Base-by-base conservation (phyloP, 2,113 vertebrate species). In the Malurus cyaneus region DNA sequence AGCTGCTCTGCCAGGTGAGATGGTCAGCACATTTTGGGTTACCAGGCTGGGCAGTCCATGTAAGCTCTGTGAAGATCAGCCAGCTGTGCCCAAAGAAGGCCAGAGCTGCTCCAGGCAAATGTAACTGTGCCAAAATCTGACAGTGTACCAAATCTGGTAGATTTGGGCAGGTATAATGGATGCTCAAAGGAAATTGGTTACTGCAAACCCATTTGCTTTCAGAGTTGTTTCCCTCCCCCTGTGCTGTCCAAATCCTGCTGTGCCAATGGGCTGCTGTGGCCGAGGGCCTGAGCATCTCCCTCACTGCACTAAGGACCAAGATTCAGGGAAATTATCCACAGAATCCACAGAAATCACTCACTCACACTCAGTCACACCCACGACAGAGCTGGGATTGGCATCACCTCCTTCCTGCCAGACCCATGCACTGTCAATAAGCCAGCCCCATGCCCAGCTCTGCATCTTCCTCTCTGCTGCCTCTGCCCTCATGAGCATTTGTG, bases 391-490 rank as follows among this genome's bases (percentile, higher is more conserved):
- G 69, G 60, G 49, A 73, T 20, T 80, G 66, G 46, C 52, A 70
- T 24, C 69, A 24, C 28, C 64, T 86, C 65, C 61, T 18, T 32
- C 69, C 76, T 52, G 50, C 57, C 78, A 72, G 62, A 14, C 11
- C 53, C 24, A 24, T 0, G 8, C 59, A 10, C 28, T 25, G 31
- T 3, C 7, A 3, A 29, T 14, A n/a, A 57, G 50, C 26, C 10
- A 28, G 23, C 11, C 73, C 23, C 29, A 47, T 26, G 36, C 59
- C 26, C 18, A 11, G 18, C 77, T 39, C 72, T 72, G 67, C 80
- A 39, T 6, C 62, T 8, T 64, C 62, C 54, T 14, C 25, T 52
- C 36, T 80, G 28, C 49, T 66, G 65, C 26, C 57, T 67, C 71
- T 44, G 12, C 17, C 23, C 7, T 54, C 56, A 19, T 0, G 7